Evolutionary conservation across 2,797 vertebrate species (phyloP), one percentile per base, ranked within the genome.

Genomic region (Salarias fasciatus): DNA sequence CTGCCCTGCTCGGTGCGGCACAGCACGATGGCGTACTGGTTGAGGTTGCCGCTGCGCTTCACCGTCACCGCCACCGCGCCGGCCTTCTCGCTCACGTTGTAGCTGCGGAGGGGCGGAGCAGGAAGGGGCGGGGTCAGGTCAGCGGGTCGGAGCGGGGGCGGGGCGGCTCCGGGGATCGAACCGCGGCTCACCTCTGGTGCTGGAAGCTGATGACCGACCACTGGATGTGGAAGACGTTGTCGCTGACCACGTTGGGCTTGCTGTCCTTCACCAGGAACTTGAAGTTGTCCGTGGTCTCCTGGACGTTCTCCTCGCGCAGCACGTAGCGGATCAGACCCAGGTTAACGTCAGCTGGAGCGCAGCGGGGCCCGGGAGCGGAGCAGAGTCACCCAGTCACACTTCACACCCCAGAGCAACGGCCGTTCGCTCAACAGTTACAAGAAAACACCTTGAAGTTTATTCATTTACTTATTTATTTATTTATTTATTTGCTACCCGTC

Each of bases 181-280:
- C 30, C 31, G 30, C 4, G 30, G 30, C 30, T 38, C 14, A 99
- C 98, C 96, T 99, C 69, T 77, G 80, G 64, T 95, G 79, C 8
- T 94, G 85, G 47, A 99, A 99, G 91, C 95, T 96, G 92, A 99
- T 95, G 57, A 98, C 93, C 1, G 96, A 98, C 98, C 98, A 99
- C 89, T 96, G 97, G 73, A 99, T 38, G 53, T 98, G 96, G 87
- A 99, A 99, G 68, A 95, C 44, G 4, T 98, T 99, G 88, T 94
- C 92, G 0, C 71, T 87, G 84, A 99, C 95, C 57, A 96, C 77
- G 0, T 95, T 98, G 63, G 96, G 96, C 69, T 95, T 98, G 88
- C 94, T 94, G 90, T 99, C 98, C 84, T 94, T 96, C 58, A 99
- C 97, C 11, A 96, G 92, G 75, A 99, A 99, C 85, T 94, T 94